Evolutionary conservation across 2,888 invertebrate species (phyloP).

Genomic region (Barypeithes pellucidus): DNA sequence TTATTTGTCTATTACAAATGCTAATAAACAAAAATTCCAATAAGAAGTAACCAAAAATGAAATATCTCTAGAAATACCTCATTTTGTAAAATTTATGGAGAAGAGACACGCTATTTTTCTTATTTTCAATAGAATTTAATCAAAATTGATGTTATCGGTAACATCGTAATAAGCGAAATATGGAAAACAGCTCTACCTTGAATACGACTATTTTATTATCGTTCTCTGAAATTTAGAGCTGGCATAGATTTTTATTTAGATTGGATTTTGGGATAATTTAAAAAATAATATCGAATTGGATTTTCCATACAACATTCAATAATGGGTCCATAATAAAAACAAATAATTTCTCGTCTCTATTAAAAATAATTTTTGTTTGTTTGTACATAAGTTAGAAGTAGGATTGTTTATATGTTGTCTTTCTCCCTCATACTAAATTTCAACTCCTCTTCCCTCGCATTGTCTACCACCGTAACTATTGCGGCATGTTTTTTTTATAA

Average conservation of each 20-base stretch:
- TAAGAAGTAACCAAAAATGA: slow-evolving; percentile 39
- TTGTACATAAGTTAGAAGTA: no score
- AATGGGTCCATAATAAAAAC: no score
- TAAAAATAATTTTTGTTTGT: no score
- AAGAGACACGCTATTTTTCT: slow-evolving; percentile 47
- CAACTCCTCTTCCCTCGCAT: no score
- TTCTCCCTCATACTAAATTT: no score
- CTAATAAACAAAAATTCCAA: slow-evolving; percentile 28
- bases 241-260: slow-evolving; percentile 22
- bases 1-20: slow-evolving; percentile 13
- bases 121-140: slow-evolving; percentile 51
- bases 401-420: no score
- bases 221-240: slow-evolving; percentile 3
- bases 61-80: slow-evolving; percentile 32
- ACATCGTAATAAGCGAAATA: slow-evolving; percentile 36
- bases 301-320: background rate
- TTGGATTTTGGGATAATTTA: slow-evolving; percentile 9
- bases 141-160: slow-evolving; percentile 49
- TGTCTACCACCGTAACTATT: no score
- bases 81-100: slow-evolving; percentile 42
- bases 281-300: background rate
- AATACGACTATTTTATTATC: slow-evolving; percentile 24
- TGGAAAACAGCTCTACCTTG: slow-evolving; percentile 32
- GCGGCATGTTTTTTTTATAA: no score
- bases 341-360: no score